phyloP scores from a whole-genome alignment of 2,113 vertebrate genomes.

The Xenopus tropicalis region DNA sequence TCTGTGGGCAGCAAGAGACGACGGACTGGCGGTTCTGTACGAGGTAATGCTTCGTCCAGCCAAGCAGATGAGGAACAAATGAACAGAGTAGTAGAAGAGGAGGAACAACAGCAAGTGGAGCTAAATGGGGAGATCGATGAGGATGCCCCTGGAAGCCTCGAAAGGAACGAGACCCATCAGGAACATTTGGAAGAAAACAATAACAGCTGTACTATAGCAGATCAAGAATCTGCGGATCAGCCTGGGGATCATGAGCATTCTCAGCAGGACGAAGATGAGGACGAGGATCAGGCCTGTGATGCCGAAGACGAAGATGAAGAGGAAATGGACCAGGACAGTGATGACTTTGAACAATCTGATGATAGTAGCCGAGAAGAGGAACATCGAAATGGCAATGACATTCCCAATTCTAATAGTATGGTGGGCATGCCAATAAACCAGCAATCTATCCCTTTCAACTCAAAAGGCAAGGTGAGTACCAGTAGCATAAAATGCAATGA shows the following conservation, averaged over 20 bases:
- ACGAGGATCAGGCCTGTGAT: conserved; percentile 62
- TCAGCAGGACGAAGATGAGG: conserved; percentile 71
- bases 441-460: conserved; percentile 75
- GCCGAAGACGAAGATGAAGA: conserved; percentile 81
- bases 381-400: conserved; percentile 75
- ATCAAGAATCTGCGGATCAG: conserved; percentile 69
- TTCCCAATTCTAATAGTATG: conserved; percentile 79
- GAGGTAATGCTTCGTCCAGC: conserved; percentile 92
- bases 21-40: conserved; percentile 81
- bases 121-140: conserved; percentile 67
- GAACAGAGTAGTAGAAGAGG: conserved; percentile 86
- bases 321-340: conserved; percentile 98
- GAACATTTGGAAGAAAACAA: conserved; percentile 73
- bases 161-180: conserved; percentile 61
- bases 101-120: conserved; percentile 69
- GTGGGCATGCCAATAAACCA: conserved; percentile 76
- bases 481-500: no score
- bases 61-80: conserved; percentile 87
- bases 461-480: conserved; percentile 85
- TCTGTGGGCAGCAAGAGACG: conserved; percentile 97
- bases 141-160: conserved; percentile 59
- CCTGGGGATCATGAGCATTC: conserved; percentile 65
- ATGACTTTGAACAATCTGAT: conserved; percentile 92
- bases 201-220: conserved; percentile 66
- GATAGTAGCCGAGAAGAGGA: conserved; percentile 91